These are phyloP conservation scores for Liopterus haemorrhoidalis DNA, from an alignment of 2,888 invertebrate species.

Conservation along the genomic window DNA sequence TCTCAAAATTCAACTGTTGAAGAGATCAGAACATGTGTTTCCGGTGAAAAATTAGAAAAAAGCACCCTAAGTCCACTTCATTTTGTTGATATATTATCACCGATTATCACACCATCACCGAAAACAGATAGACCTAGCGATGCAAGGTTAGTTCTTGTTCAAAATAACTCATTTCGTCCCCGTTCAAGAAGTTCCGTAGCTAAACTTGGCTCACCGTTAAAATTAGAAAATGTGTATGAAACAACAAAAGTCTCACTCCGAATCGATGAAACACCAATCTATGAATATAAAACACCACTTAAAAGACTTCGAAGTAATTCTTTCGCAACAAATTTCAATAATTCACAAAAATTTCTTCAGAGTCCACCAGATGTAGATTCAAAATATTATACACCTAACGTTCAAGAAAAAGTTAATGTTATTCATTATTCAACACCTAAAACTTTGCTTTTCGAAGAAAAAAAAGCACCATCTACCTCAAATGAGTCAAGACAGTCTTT, in stretches of 20 bases:
- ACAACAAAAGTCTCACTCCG: constrained; percentile 7
- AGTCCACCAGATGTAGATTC: background rate
- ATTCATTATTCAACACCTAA: no score
- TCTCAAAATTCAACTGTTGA: no score
- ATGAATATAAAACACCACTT: constrained; percentile 17
- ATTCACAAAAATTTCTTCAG: background rate
- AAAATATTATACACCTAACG: no score
- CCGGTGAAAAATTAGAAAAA: constrained; percentile 14
- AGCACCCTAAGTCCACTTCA: constrained; percentile 10
- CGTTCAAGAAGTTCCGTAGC: constrained; percentile 11
- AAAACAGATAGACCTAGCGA: constrained; percentile 6
- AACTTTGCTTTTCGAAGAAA: no score
- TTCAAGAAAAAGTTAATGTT: no score
- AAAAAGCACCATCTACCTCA: no score
- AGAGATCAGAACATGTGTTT: constrained; percentile 14
- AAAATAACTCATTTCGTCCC: constrained; percentile 9
- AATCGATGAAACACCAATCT: no score
- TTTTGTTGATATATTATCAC: constrained; percentile 13
- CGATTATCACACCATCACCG: constrained; percentile 17
- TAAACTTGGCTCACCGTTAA: constrained; percentile 7
- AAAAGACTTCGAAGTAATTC: constrained; percentile 18
- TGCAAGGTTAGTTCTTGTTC: constrained; percentile 4
- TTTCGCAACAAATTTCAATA: background rate
- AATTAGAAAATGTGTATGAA: background rate
- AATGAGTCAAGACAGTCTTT: no score